Evolutionary conservation across 1,140 invertebrate species (phyloP).

Genomic region (Bacillus rossius): DNA sequence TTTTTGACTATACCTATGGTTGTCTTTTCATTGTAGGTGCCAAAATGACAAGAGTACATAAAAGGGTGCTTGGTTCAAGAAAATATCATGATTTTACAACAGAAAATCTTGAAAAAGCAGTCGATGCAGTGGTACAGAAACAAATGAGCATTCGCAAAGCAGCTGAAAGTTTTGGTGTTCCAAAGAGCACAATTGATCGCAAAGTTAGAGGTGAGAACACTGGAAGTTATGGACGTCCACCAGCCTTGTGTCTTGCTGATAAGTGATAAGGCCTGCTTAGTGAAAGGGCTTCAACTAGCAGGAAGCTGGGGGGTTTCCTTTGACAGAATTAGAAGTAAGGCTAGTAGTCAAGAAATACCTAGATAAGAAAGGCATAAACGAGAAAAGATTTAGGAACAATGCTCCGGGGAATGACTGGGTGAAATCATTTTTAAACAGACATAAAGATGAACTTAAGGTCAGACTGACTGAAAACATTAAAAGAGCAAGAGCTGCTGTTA

Average conservation of each 20-base stretch:
- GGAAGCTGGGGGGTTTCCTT: constrained; percentile 31
- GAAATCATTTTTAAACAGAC: constrained; percentile 26
- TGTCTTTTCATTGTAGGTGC: too few relatives aligned
- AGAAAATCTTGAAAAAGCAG: too few relatives aligned
- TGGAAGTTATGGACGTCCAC: too few relatives aligned
- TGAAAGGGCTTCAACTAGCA: neutral
- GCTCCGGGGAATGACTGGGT: constrained; percentile 31
- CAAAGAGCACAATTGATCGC: too few relatives aligned
- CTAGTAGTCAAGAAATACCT: constrained; percentile 30
- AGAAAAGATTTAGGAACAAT: constrained; percentile 28
- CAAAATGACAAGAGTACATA: too few relatives aligned
- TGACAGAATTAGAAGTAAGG: constrained; percentile 24
- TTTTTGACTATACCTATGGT: too few relatives aligned
- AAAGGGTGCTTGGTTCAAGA: too few relatives aligned
- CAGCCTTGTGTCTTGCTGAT: too few relatives aligned
- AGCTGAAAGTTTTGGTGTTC: too few relatives aligned
- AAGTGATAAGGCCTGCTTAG: neutral
- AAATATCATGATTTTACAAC: too few relatives aligned
- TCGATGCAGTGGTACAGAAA: too few relatives aligned
- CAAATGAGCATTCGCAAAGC: too few relatives aligned
- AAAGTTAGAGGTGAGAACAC: neutral
- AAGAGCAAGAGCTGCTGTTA: constrained; percentile 24
- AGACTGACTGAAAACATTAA: constrained; percentile 31
- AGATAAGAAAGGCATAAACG: constrained; percentile 17
- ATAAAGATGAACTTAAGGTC: constrained; percentile 23